phyloP scores from a whole-genome alignment of 2,888 invertebrate species.

The Pseudococcus jackbeardsleyi region DNA sequence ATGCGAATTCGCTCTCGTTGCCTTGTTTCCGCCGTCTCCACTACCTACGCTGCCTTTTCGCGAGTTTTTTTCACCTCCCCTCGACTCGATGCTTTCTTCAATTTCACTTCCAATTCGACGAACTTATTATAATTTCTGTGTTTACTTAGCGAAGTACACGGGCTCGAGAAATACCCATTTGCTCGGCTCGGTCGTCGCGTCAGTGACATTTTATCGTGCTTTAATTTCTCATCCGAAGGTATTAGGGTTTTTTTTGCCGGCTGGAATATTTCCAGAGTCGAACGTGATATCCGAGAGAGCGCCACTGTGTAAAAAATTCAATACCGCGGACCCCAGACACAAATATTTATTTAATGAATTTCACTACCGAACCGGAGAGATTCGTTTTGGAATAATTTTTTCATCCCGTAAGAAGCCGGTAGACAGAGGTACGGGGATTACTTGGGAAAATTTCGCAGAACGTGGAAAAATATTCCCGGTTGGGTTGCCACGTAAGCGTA shows the following conservation, averaged over 20 bases:
- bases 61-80: background rate
- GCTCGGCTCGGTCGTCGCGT: background rate
- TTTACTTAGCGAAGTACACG: background rate
- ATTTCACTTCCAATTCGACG: constrained; percentile 14
- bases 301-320: background rate
- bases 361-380: too few species aligned
- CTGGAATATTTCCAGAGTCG: background rate
- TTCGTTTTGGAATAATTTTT: background rate
- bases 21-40: background rate
- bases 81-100: background rate
- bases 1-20: background rate
- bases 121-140: constrained; percentile 5
- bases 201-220: background rate
- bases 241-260: background rate
- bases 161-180: background rate
- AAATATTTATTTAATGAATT: background rate
- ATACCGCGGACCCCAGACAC: background rate
- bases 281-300: background rate
- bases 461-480: background rate
- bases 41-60: background rate
- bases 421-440: too few species aligned
- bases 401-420: background rate
- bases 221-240: background rate
- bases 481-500: background rate
- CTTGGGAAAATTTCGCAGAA: background rate